Percentiles rank a stretch among this genome's conserved stretches.
Conservation (phyloP, 1,140 invertebrate species). For the Brachystomella parvula region DNA sequence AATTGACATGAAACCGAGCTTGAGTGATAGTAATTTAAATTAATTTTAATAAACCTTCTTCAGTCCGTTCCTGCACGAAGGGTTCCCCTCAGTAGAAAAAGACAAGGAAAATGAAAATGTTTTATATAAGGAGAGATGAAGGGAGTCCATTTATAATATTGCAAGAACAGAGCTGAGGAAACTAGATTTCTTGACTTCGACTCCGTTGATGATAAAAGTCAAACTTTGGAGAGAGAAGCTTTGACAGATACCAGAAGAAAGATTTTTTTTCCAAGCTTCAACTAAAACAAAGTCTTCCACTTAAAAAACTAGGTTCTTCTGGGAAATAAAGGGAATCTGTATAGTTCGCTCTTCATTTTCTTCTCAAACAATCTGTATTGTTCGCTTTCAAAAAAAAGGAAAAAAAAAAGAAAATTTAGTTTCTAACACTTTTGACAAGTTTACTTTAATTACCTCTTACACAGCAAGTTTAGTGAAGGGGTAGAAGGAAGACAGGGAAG, state of each 20-base stretch:
- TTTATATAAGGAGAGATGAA: too few species aligned
- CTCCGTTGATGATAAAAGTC: constrained; percentile 11
- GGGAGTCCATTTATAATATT: too few species aligned
- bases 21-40: too few species aligned
- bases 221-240: neutral
- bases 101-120: too few species aligned
- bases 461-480: too few species aligned
- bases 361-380: constrained; percentile 7
- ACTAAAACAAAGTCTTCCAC: neutral
- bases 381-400: neutral
- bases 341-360: neutral
- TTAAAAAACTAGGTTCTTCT: neutral
- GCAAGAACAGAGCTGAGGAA: neutral
- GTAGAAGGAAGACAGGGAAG: too few species aligned
- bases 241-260: constrained; percentile 10
- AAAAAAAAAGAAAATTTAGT: neutral
- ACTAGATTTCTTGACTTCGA: neutral
- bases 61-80: too few species aligned
- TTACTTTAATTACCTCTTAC: neutral
- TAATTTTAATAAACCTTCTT: too few species aligned
- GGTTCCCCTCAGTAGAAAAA: too few species aligned
- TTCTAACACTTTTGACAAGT: neutral
- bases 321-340: neutral
- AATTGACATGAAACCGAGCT: too few species aligned
- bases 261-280: neutral